Base-by-base conservation (phyloP, 2,113 vertebrate species). In the Eclectus roratus region DNA sequence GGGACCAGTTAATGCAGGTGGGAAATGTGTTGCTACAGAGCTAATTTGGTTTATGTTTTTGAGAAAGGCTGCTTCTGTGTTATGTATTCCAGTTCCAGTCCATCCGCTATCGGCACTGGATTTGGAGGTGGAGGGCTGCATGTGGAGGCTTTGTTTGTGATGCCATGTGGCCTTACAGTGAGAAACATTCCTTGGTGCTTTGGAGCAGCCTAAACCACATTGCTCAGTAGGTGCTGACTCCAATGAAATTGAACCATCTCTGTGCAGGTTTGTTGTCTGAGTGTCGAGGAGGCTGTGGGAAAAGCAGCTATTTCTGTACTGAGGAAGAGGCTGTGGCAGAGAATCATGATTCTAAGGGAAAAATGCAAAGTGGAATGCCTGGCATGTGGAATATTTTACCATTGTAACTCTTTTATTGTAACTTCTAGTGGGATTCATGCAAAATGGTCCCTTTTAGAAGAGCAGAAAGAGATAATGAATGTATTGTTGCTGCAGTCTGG, bases 181-280 rank as follows among this genome's bases (percentile, higher is more conserved):
- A 80, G 88, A 79, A 91, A 76, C 0, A 9, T 70, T 94, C 79
- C 31, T 66, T 43, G 73, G 65, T 88, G 49, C 72, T 91, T 86
- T 53, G 74, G 90, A 84, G 82, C 81, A 93, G 87, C 80, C 61
- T 74, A 92, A 96, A 82, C 86, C 91, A 82, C 91, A 63, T 89
- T 94, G 80, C 72, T 93, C 55, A 14, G 68, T 93, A 88, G 93
- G 88, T 97, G 95, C 90, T 97, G 95, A 91, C 92, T 96, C 91
- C 66, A 79, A 37, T 82, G 91, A 96, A 97, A 97, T 52, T 23
- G 58, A 95, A 71, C 63, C 76, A 70, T 92, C 53, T 87, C 50
- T 53, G 63, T 84, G n/a, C 86, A 92, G 73, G 73, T 92, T 96
- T 85, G 64, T 76, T 84, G 83, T 61, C 61, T 83, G 64, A 68